phyloP scores from a whole-genome alignment of 1,140 invertebrate genomes.

The Drosophila ficusphila region DNA sequence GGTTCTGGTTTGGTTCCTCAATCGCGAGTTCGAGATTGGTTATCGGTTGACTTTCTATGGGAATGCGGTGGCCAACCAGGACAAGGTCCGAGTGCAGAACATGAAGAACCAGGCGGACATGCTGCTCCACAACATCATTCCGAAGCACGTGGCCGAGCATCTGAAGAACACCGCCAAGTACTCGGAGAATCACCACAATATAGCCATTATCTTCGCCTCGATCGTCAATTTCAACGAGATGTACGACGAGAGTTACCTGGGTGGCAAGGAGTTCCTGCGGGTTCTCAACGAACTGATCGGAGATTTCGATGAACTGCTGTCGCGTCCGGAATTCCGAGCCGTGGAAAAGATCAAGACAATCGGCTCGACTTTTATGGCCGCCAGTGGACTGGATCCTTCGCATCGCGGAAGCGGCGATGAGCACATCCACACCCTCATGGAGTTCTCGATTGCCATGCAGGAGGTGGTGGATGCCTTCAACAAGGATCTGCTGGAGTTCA shows the following conservation, averaged over 20 bases:
- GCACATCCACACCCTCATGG: constrained; percentile 94
- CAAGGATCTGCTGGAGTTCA: constrained; percentile 93
- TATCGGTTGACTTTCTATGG: constrained; percentile 97
- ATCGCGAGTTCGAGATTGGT: constrained; percentile 97
- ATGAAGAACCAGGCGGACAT: constrained; percentile 98
- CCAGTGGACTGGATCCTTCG: constrained; percentile 94
- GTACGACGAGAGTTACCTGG: constrained; percentile 97
- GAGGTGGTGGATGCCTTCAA: constrained; percentile 95
- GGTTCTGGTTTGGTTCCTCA: constrained; percentile 95
- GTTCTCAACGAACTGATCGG: constrained; percentile 97
- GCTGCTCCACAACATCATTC: constrained; percentile 98
- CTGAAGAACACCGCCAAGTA: constrained; percentile 97
- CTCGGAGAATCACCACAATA: constrained; percentile 96
- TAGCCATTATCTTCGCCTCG: constrained; percentile 97
- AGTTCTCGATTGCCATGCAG: constrained; percentile 95
- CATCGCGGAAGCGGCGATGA: constrained; percentile 88
- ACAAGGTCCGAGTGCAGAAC: constrained; percentile 92
- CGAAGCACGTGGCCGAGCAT: constrained; percentile 96
- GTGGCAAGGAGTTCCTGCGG: constrained; percentile 95
- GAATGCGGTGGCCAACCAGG: constrained; percentile 93
- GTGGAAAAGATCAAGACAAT: constrained; percentile 99
- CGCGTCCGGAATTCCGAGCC: constrained; percentile 91
- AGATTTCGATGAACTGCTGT: constrained; percentile 97
- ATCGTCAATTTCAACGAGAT: constrained; percentile 98
- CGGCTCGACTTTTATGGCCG: constrained; percentile 98